Evolutionary conservation across 1,140 invertebrate genomes (phyloP).

Genomic region (Rhizoglyphus robini): DNA sequence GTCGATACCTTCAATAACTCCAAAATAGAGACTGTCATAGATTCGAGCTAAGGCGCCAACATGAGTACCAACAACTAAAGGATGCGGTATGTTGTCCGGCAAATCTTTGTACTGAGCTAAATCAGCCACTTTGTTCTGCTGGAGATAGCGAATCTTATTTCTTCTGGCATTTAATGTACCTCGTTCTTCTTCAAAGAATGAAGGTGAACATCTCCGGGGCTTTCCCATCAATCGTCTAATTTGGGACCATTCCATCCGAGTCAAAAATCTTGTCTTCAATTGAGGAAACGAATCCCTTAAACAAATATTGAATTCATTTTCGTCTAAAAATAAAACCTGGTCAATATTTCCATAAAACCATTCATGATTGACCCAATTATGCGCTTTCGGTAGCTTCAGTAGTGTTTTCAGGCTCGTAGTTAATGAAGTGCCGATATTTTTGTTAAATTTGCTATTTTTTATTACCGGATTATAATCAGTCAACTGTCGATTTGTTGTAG

Average conservation of each 20-base stretch:
- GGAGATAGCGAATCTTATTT: constrained; percentile 78
- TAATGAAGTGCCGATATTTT: constrained; percentile 62
- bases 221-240: constrained; percentile 93
- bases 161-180: constrained; percentile 74
- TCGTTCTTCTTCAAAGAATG: constrained; percentile 91
- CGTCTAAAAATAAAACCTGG: constrained; percentile 77
- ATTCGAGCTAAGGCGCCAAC: constrained; percentile 65
- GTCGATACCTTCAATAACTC: constrained; percentile 91
- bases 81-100: constrained; percentile 86
- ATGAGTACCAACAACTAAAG: constrained; percentile 90
- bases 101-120: constrained; percentile 67
- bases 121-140: constrained; percentile 81
- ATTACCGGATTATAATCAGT: background rate
- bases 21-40: constrained; percentile 92
- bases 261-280: constrained; percentile 66
- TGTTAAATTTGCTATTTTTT: constrained; percentile 14
- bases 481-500: background rate
- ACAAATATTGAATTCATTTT: constrained; percentile 93
- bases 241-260: constrained; percentile 86
- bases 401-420: constrained; percentile 81
- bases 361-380: constrained; percentile 76
- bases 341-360: constrained; percentile 99
- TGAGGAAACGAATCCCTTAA: constrained; percentile 87
- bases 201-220: constrained; percentile 54
- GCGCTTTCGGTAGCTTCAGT: constrained; percentile 94